Base-by-base conservation (phyloP, 2,888 invertebrate species). In the Altica lythri region DNA sequence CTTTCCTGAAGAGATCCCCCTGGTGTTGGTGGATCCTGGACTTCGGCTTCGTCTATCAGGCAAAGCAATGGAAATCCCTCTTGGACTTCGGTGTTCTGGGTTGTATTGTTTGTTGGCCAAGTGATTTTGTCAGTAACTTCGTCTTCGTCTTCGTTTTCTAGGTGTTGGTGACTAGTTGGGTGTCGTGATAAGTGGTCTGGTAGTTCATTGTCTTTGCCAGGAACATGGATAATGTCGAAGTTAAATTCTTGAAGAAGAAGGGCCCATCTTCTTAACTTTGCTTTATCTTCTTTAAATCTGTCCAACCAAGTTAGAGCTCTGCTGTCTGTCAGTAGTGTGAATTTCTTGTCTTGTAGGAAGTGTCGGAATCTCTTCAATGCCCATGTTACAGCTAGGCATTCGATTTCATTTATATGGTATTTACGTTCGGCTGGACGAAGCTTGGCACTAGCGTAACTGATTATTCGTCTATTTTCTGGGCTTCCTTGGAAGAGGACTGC, bases 141-240 rank as follows among this genome's bases (percentile, higher is more conserved):
- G 8, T 19, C 1, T 10, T 49, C 40, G 6, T n/a, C 1, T n/a
- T n/a, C n/a, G n/a, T n/a, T n/a, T 10, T 1, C 22, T n/a, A n/a
- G n/a, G n/a, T n/a, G n/a, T n/a, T n/a, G n/a, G n/a, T n/a, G n/a
- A 8, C 25, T 40, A 13, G 18, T 27, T 8, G 61, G 60, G 32
- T 55, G 16, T 10, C 61, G 29, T 10, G 55, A 50, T 3, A 63
- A 44, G 4, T 43, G 30, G 34, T 64, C 63, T 0, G 63, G 49
- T 12, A 62, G 45, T 27, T 59, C 30, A 34, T 64, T 65, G 5
- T 52, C 48, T 16, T 48, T 46, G 18, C 61, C 61, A n/a, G 57
- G 49, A 12, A 52, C 52, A 30, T 64, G 70, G 2, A 71, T 65
- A 0, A 67, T 55, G 3, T 53, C 50, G 32, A 56, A 62, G 8